Base-by-base conservation (phyloP, 37 sponge, comb jelly and placozoan genomes). In the Aplysina aerophoba region DNA sequence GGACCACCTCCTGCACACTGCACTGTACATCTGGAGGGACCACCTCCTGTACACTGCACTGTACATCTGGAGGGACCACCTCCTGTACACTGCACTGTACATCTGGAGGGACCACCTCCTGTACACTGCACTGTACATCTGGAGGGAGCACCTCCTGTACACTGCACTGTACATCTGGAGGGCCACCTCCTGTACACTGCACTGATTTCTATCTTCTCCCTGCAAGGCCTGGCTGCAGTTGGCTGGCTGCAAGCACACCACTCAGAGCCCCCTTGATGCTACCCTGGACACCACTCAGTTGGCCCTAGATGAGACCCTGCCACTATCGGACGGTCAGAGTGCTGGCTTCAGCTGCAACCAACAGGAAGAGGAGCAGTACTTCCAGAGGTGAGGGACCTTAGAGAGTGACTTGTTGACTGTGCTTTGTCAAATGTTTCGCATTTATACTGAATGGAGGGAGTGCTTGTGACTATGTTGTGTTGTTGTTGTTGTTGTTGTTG, bases 381-480 rank as follows among this genome's bases (percentile, higher is more conserved):
- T 75, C 25, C 33, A 36, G 39, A 75, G 78, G 78, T 75, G 54
- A 27, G 50, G 50, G 50, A 44, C 3, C 8, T 8, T 44, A 8
- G 50, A 8, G 50, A 44, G 50, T 44, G 8, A 44, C 8, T 44
- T 44, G 50, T 44, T 44, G 50, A 11, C 8, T 8, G 3, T 83
- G 75, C 44, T n/a, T 88, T 13, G 61, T 82, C 33, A 83, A 83
- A 30, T 77, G 77, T 33, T 59, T 68, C 4, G 53, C 81, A 34
- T 31, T 66, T 25, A 22, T 41, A 13, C 81, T 79, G 57, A 57
- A 55, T 19, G 55, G 22, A 27, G 31, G 81, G 2, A 82, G 62
- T 87, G 83, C 82, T 27, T 0, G n/a, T 88, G 6, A 87, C 37
- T 65, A 77, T 88, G 64, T 27, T 83, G 36, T 39, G 88, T 83